These are phyloP conservation scores for Tenualosa thibaudeaui DNA, from an alignment of 2,797 vertebrate genomes.

Conservation along the genomic window DNA sequence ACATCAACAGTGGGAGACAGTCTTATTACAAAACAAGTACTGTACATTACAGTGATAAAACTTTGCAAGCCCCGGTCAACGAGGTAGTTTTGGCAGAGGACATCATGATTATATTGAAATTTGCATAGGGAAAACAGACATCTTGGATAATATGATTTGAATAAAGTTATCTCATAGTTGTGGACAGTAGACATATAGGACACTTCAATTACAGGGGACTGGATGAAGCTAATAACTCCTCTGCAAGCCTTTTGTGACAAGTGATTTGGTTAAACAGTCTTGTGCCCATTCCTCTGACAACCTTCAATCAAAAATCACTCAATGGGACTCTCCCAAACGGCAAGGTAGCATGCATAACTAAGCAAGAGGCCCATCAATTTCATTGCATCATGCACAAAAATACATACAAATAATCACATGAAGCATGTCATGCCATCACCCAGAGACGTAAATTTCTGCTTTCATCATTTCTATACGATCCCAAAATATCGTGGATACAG, in stretches of 20 bases:
- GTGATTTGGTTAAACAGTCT: too few species aligned
- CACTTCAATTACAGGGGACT: neutral
- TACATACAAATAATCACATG: neutral
- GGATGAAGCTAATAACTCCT: too few species aligned
- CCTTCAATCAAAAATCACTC: neutral
- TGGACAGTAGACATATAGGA: neutral
- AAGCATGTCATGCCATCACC: neutral
- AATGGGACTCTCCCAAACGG: too few species aligned
- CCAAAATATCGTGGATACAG: too few species aligned
- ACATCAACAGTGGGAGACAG: too few species aligned
- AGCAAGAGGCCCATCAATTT: too few species aligned
- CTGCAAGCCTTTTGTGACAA: too few species aligned
- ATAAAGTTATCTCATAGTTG: neutral
- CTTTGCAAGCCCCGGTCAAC: too few species aligned
- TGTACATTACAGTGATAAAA: too few species aligned
- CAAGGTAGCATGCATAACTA: too few species aligned
- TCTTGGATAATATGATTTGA: neutral
- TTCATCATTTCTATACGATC: neutral
- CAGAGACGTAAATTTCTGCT: neutral
- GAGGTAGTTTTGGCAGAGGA: neutral
- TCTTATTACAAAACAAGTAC: too few species aligned
- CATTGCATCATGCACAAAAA: neutral
- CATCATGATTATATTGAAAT: neutral
- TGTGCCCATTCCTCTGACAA: too few species aligned
- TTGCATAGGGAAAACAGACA: neutral